These are phyloP conservation scores for Sebastes cheni DNA, from an alignment of 2,797 vertebrate species.

Conservation along the genomic window DNA sequence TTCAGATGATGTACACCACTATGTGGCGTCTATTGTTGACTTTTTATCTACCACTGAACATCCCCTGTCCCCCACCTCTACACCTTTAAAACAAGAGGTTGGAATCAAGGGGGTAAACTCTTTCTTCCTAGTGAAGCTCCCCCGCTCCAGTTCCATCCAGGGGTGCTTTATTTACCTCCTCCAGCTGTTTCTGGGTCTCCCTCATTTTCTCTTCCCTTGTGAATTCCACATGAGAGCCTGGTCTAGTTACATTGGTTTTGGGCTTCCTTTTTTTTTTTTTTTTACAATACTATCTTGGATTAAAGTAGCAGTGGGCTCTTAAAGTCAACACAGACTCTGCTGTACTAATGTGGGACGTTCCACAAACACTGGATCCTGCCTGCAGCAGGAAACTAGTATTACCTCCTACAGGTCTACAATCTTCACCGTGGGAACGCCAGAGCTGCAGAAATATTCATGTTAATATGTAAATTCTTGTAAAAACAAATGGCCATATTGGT, in stretches of 20 bases:
- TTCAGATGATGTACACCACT: no score
- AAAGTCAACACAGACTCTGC: slow-evolving; percentile 21
- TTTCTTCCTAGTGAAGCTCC: background rate
- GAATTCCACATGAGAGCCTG: background rate
- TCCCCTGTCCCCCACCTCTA: no score
- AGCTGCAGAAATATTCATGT: background rate
- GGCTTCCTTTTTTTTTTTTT: background rate
- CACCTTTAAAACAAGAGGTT: no score
- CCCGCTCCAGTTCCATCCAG: background rate
- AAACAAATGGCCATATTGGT: background rate
- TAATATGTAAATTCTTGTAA: slow-evolving; percentile 3
- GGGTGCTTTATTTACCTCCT: background rate
- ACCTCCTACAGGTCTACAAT: background rate
- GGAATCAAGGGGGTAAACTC: background rate
- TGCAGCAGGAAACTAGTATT: slow-evolving; percentile 12
- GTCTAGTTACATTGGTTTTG: background rate
- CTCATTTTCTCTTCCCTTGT: background rate
- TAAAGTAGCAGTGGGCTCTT: slow-evolving; percentile 12
- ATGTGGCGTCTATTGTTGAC: no score
- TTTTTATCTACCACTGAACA: no score
- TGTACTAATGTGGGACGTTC: slow-evolving; percentile 10
- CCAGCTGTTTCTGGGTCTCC: background rate
- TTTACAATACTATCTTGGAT: slow-evolving; percentile 3
- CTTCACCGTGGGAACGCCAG: background rate
- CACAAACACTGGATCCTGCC: slow-evolving; percentile 19